phyloP scores from a whole-genome alignment of 2,888 invertebrate genomes.

The Campoletis raptor region DNA sequence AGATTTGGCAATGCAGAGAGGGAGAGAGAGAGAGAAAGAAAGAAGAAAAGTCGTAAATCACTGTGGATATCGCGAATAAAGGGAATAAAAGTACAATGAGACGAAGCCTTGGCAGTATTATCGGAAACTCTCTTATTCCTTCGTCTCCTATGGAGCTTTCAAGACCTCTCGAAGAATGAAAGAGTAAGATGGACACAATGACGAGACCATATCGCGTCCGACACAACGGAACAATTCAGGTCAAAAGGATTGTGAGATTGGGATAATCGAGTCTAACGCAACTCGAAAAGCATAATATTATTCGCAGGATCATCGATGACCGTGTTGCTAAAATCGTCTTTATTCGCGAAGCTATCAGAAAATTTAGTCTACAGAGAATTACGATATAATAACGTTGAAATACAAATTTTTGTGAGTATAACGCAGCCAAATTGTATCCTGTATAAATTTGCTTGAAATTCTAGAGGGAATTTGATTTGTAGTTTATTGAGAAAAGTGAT shows the following conservation, averaged over 20 bases:
- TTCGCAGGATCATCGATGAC: not conserved
- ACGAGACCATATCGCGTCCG: conserved; percentile 26
- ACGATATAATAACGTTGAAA: not conserved
- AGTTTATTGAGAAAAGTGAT: not conserved
- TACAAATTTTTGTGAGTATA: not conserved
- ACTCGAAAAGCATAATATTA: conserved; percentile 12
- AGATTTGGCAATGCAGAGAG: too few species aligned
- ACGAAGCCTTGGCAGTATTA: conserved; percentile 43
- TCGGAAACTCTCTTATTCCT: conserved; percentile 34
- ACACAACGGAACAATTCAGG: conserved; percentile 15
- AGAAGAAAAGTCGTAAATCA: conserved; percentile 49
- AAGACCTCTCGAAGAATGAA: conserved; percentile 45
- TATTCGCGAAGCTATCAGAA: not conserved
- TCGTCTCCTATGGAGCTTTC: conserved; percentile 9
- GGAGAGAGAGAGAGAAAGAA: conserved; percentile 1
- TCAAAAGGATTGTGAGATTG: conserved; percentile 27
- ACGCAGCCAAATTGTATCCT: not conserved
- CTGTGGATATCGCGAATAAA: conserved; percentile 43
- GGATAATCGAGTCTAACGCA: conserved; percentile 30
- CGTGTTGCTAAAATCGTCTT: not conserved
- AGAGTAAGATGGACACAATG: conserved; percentile 38
- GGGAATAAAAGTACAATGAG: conserved; percentile 51
- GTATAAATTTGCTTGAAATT: not conserved
- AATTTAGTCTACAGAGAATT: not conserved
- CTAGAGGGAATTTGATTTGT: not conserved